Conservation (phyloP, 2,888 invertebrate species). For the Pyrgus malvae region DNA sequence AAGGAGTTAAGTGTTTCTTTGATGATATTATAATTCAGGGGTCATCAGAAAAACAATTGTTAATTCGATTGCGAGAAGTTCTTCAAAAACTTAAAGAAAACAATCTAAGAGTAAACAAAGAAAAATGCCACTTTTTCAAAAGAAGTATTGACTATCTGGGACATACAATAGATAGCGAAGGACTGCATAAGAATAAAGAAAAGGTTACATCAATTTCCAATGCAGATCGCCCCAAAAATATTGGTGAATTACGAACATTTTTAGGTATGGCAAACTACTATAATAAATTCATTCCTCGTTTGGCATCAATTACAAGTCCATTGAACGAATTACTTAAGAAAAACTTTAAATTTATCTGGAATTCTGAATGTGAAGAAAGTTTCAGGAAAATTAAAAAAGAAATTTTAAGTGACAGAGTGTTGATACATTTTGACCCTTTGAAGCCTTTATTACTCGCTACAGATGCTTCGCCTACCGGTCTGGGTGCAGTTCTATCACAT, state of each 20-base stretch:
- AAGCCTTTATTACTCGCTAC: background rate
- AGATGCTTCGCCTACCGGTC: background rate
- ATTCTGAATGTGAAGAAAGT: background rate
- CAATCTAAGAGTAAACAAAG: background rate
- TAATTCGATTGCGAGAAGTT: background rate
- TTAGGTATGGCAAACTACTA: slow-evolving; percentile 1
- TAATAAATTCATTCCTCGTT: background rate
- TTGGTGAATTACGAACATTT: background rate
- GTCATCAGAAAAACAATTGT: slow-evolving; percentile 22
- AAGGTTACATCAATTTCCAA: background rate
- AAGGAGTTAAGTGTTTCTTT: slow-evolving; percentile 43
- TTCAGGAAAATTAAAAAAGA: background rate
- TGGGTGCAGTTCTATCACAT: background rate
- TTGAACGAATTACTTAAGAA: background rate
- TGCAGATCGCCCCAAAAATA: background rate
- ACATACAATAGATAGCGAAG: background rate
- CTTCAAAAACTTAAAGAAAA: background rate
- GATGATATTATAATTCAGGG: slow-evolving; percentile 42
- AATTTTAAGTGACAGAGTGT: slow-evolving; percentile 2
- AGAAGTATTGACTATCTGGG: background rate
- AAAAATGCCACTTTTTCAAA: background rate
- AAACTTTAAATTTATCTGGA: background rate
- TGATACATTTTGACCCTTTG: background rate
- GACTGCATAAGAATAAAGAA: background rate
- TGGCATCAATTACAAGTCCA: background rate